Conservation (phyloP, 2,797 vertebrate genomes). For the Semotilus atromaculatus region DNA sequence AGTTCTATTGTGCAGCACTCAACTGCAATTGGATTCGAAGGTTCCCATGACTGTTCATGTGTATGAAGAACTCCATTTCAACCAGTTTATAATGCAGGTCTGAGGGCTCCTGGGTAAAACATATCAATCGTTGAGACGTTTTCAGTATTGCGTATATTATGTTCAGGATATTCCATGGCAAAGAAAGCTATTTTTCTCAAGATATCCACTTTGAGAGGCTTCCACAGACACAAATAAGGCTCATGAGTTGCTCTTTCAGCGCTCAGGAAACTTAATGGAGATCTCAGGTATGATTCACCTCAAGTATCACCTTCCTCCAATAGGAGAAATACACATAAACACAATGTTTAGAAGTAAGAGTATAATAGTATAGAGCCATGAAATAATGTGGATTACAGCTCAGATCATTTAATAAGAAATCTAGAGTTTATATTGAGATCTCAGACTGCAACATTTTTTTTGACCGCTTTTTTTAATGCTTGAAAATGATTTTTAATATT, state of each 20-base stretch:
- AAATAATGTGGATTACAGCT: background rate
- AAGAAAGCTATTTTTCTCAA: background rate
- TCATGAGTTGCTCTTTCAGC: background rate
- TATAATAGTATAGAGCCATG: background rate
- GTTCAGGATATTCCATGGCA: background rate
- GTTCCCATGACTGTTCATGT: background rate
- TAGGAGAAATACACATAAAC: background rate
- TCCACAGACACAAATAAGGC: background rate
- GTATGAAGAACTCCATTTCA: background rate
- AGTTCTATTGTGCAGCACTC: background rate
- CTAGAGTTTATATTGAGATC: background rate
- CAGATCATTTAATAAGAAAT: background rate
- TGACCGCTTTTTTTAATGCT: background rate
- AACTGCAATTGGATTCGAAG: background rate
- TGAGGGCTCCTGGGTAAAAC: slow-evolving; percentile 7
- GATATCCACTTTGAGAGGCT: background rate
- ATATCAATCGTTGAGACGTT: background rate
- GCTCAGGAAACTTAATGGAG: background rate
- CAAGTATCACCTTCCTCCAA: background rate
- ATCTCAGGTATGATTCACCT: background rate
- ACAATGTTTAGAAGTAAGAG: background rate
- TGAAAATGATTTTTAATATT: background rate
- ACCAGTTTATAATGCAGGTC: background rate
- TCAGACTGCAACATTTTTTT: background rate
- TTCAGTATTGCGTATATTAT: background rate